Conservation (phyloP, 2,113 vertebrate species). For the Heterotilapia buettikoferi region DNA sequence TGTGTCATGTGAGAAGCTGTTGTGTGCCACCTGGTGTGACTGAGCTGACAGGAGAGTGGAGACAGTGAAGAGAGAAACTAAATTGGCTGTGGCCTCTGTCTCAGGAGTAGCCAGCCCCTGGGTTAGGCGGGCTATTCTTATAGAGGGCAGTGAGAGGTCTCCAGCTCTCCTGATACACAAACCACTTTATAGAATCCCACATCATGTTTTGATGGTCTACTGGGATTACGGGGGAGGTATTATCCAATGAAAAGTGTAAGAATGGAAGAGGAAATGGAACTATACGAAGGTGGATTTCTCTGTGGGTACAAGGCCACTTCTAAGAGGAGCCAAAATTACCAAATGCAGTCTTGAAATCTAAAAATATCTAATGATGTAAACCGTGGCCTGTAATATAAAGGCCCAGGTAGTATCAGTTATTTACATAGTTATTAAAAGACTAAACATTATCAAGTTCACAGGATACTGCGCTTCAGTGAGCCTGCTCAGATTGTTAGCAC, state of each 20-base stretch:
- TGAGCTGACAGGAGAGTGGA: slow-evolving; percentile 14
- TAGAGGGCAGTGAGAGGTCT: slow-evolving; percentile 54
- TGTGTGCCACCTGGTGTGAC: slow-evolving; percentile 30
- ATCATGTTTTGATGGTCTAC: slow-evolving; percentile 22
- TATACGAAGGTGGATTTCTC: neutral
- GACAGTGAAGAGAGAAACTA: slow-evolving; percentile 21
- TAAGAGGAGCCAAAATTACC: neutral
- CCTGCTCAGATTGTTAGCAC: neutral
- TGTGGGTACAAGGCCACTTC: neutral
- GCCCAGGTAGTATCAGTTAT: neutral
- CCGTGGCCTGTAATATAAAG: neutral
- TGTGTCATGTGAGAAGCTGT: slow-evolving; percentile 25
- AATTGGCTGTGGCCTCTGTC: slow-evolving; percentile 55
- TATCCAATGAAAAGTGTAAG: slow-evolving; percentile 35
- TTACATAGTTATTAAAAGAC: neutral
- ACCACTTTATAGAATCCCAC: slow-evolving; percentile 52
- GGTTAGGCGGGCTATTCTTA: slow-evolving; percentile 57
- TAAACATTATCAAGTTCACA: neutral
- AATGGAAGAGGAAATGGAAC: slow-evolving; percentile 14
- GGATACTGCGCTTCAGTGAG: neutral
- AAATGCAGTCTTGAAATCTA: neutral
- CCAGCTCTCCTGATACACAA: slow-evolving; percentile 42
- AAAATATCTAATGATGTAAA: neutral
- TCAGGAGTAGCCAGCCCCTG: slow-evolving; percentile 43
- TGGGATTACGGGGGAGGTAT: slow-evolving; percentile 33